Percentiles rank a stretch among this genome's conserved stretches.
phyloP scores from a whole-genome alignment of 2,888 invertebrate species.

The Barypeithes pellucidus region DNA sequence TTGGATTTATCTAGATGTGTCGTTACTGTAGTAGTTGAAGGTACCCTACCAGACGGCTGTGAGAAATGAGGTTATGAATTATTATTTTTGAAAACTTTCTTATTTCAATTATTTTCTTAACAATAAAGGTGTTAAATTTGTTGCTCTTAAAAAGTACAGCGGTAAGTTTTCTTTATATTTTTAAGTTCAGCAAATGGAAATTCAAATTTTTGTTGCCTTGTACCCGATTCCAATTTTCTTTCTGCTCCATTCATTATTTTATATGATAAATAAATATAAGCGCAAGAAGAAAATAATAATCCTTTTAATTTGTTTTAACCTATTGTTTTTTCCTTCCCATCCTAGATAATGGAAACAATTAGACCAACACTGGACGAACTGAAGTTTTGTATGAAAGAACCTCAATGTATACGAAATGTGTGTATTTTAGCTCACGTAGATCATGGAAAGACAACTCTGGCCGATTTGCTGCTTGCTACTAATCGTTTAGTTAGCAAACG shows the following conservation, averaged over 20 bases:
- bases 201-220: background rate
- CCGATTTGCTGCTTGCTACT: constrained; percentile 93
- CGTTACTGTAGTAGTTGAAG: background rate
- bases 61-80: background rate
- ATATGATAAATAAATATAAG: too few species aligned
- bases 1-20: background rate
- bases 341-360: constrained; percentile 57
- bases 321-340: constrained; percentile 1
- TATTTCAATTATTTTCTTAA: background rate
- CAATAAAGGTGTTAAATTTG: too few species aligned
- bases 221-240: background rate
- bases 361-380: constrained; percentile 60
- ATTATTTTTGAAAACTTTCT: constrained; percentile 18
- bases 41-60: background rate
- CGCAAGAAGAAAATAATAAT: too few species aligned
- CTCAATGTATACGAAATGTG: constrained; percentile 88
- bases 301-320: background rate
- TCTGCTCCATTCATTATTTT: too few species aligned
- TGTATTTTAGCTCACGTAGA: constrained; percentile 99
- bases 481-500: constrained; percentile 94
- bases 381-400: constrained; percentile 63
- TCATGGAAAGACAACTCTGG: constrained; percentile 97
- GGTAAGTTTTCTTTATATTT: constrained; percentile 9
- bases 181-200: background rate
- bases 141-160: too few species aligned